These are phyloP conservation scores for Cryptoprocta ferox DNA, from an alignment of 2,797 vertebrate species.

Conservation along the genomic window DNA sequence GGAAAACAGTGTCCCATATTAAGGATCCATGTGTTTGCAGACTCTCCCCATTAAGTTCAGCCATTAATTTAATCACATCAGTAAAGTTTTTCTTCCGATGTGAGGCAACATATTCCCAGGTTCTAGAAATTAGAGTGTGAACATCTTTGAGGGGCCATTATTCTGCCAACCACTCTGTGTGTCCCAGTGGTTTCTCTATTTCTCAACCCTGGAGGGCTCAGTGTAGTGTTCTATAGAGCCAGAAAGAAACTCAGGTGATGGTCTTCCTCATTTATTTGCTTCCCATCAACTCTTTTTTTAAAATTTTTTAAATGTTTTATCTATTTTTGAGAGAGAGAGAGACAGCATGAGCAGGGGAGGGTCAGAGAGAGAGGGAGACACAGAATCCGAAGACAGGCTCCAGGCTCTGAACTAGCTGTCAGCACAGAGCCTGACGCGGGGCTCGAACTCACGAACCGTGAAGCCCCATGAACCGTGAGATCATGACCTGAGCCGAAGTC, in stretches of 20 bases:
- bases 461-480: too few species aligned
- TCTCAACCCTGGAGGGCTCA: not conserved
- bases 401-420: too few species aligned
- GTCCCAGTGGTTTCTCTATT: not conserved
- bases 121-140: not conserved
- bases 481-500: too few species aligned
- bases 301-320: too few species aligned
- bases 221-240: not conserved
- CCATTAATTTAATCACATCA: not conserved
- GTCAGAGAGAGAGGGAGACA: too few species aligned
- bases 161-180: not conserved
- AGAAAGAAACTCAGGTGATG: not conserved
- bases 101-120: not conserved
- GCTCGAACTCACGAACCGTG: too few species aligned
- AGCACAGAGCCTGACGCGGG: too few species aligned
- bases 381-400: too few species aligned
- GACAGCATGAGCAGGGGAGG: too few species aligned
- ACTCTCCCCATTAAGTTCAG: not conserved
- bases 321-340: too few species aligned
- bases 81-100: not conserved
- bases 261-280: constrained; percentile 7
- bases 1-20: not conserved
- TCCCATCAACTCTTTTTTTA: not conserved
- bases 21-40: not conserved
- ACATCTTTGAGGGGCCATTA: not conserved